Conservation (phyloP, 2,797 vertebrate species). For the Sebastes matsubarae region DNA sequence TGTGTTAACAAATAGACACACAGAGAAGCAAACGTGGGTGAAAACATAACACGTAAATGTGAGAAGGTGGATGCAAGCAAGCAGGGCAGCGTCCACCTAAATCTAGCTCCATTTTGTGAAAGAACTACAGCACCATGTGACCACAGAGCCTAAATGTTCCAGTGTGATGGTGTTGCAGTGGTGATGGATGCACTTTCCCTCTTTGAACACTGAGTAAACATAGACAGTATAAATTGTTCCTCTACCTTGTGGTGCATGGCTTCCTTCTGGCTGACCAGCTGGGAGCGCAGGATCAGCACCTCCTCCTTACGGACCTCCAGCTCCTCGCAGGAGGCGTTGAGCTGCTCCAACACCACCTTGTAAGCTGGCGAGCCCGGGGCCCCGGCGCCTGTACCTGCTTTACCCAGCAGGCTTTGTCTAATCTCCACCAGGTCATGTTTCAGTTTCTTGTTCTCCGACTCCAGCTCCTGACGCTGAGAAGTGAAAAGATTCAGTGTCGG, state of each 20-base stretch:
- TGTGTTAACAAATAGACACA: conserved; percentile 15
- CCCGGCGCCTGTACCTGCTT: conserved; percentile 81
- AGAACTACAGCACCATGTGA: not conserved
- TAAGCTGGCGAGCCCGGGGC: conserved; percentile 92
- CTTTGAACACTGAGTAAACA: not conserved
- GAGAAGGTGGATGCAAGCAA: conserved; percentile 21
- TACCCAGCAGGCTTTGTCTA: conserved; percentile 89
- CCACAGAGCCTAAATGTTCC: not conserved
- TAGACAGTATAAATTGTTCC: not conserved
- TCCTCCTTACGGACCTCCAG: conserved; percentile 98
- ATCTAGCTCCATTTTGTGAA: not conserved
- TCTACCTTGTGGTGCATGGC: conserved; percentile 94
- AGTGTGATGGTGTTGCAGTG: not conserved
- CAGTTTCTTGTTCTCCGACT: conserved; percentile 98
- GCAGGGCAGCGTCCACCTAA: not conserved
- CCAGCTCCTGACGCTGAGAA: conserved; percentile 94
- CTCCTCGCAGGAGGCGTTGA: conserved; percentile 93
- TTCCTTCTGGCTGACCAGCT: conserved; percentile 98
- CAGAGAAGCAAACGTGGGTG: conserved; percentile 17
- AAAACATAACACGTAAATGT: conserved; percentile 24
- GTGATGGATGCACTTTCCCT: not conserved
- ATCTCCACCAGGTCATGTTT: conserved; percentile 93
- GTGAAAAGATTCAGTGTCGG: not conserved
- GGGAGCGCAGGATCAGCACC: conserved; percentile 96
- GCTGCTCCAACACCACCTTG: conserved; percentile 94